Conservation (phyloP, 1,140 invertebrate genomes). For the Brevipalpus yothersi region DNA sequence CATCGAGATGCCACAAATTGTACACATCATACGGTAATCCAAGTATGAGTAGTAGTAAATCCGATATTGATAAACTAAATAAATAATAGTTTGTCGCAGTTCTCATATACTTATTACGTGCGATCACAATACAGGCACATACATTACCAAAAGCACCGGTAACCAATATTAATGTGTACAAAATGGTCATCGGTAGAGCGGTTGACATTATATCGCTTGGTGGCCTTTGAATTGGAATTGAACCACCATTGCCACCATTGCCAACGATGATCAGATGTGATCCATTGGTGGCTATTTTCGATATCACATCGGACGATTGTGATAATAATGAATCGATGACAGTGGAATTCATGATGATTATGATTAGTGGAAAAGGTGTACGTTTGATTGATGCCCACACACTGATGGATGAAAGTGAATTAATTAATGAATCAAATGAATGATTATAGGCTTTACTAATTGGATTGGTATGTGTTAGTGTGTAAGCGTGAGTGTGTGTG, state of each 20-base stretch:
- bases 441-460: no score
- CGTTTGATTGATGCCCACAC: no score
- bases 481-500: no score
- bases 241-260: background rate
- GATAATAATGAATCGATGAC: background rate
- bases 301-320: no score
- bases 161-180: conserved; percentile 20
- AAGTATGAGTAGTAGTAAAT: conserved; percentile 48
- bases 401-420: no score
- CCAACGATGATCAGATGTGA: no score
- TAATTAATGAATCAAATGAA: no score
- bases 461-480: no score
- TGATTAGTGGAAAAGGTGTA: background rate
- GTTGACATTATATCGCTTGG: conserved; percentile 6
- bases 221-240: background rate
- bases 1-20: conserved; percentile 61
- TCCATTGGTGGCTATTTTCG: no score
- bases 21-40: conserved; percentile 58
- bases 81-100: conserved; percentile 62
- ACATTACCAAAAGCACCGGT: conserved; percentile 26
- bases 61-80: conserved; percentile 72
- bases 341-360: background rate
- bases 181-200: conserved; percentile 17
- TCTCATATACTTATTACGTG: conserved; percentile 28
- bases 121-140: conserved; percentile 32